A percentile compares a stretch with the other conserved stretches of the same genome.
phyloP scores from a whole-genome alignment of 2,113 vertebrate species.

The Balaenoptera acutorostrata region DNA sequence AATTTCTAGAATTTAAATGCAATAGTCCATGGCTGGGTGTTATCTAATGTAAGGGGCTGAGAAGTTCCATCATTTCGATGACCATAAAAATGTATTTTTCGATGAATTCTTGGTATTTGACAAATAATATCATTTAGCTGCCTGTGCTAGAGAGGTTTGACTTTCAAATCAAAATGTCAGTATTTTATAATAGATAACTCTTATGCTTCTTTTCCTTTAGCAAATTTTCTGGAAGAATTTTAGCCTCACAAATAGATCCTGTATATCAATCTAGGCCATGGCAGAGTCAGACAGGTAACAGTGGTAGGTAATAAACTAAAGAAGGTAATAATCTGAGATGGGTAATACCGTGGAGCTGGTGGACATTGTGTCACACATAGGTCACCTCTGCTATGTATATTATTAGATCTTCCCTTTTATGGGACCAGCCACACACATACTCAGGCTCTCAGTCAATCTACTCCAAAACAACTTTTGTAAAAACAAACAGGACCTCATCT shows the following conservation, averaged over 20 bases:
- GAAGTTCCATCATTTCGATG: neutral
- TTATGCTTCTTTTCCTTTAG: constrained; percentile 12
- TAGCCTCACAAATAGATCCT: neutral
- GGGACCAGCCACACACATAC: neutral
- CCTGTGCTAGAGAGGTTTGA: constrained; percentile 8
- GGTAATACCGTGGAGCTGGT: neutral
- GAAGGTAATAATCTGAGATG: neutral
- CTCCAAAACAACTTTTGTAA: neutral
- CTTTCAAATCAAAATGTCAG: constrained; percentile 43
- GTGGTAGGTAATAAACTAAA: neutral
- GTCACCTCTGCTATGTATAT: neutral
- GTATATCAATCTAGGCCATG: neutral
- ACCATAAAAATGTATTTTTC: constrained; percentile 43
- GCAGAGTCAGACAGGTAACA: neutral
- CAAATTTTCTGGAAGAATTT: constrained; percentile 48
- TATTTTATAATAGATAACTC: constrained; percentile 38
- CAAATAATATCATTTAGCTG: constrained; percentile 32
- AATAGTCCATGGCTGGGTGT: neutral
- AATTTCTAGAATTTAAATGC: constrained; percentile 41
- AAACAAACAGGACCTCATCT: neutral
- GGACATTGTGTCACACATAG: neutral
- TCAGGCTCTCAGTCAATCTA: neutral
- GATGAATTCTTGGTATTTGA: constrained; percentile 43
- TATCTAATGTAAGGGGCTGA: neutral
- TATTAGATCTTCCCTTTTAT: neutral